Base-by-base conservation (phyloP, 2,797 vertebrate genomes). In the Lepidocolaptes lacrymiger region DNA sequence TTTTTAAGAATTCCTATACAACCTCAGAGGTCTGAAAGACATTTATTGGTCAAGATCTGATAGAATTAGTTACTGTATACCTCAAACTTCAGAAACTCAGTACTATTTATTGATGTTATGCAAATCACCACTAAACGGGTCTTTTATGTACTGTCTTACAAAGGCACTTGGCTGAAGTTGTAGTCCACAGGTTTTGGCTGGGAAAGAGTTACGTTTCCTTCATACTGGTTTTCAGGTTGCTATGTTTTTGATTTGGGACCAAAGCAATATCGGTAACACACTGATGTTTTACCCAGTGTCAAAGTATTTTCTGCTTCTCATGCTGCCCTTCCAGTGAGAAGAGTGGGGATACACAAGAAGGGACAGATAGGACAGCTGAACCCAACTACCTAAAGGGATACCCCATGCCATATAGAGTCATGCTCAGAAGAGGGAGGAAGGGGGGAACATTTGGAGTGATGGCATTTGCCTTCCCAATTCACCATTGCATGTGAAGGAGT, bases 401-500 rank as follows among this genome's bases (percentile, higher is more conserved):
- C 36, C 4, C 18, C 44, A 36, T 9, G 68, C 22, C 13, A 10
- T 28, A 6, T 24, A 26, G 13, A 2, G 2, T 39, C 13, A 4
- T 39, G 39, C 14, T 73, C 18, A 46, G 12, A 49, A 58, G 43
- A 49, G 12, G 22, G 3, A 52, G 49, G 32, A 67, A 61, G 10
- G 1, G 18, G 21, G 24, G 2, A 7, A 18, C 6, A 3, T 14
- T 51, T 19, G 24, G 5, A 54, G 24, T 22, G 2, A 32, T 2
- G 3, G 4, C 0, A 4, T 39, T 77, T 54, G 7, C n/a, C 36
- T 68, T 41, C 36, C 8, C 32, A 59, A 32, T 61, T 24, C 20
- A 14, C 1, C 0, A 2, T 2, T 32, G 14, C 0, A 0, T 3
- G 5, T 41, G 34, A 48, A 8, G 22, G 6, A 71, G 2, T 10